Percentiles rank a stretch among this genome's conserved stretches.
phyloP scores from a whole-genome alignment of 2,113 vertebrate species.

The Seriola rivoliana region DNA sequence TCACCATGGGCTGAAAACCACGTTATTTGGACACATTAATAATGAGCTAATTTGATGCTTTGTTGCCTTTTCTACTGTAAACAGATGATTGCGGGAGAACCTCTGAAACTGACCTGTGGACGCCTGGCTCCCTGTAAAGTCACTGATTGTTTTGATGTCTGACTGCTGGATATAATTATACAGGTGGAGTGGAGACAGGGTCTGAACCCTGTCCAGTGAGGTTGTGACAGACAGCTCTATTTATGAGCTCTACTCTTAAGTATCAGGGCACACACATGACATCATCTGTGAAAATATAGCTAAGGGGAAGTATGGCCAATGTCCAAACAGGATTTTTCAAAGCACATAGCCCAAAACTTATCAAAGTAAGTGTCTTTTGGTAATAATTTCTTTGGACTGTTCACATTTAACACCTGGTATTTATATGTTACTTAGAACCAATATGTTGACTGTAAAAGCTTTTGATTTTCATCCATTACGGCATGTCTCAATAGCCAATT shows the following conservation, averaged over 20 bases:
- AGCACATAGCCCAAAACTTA: not conserved
- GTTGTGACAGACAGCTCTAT: not conserved
- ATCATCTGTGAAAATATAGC: too few species aligned
- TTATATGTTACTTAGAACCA: too few species aligned
- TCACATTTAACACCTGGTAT: too few species aligned
- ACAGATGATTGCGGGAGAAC: not conserved
- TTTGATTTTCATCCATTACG: too few species aligned
- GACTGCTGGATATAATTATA: slow-evolving; percentile 28
- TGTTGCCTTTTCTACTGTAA: not conserved
- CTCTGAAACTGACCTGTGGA: not conserved
- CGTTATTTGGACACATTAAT: too few species aligned
- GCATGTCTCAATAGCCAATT: too few species aligned
- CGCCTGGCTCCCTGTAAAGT: slow-evolving; percentile 6
- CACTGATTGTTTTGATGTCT: slow-evolving; percentile 35
- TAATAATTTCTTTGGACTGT: too few species aligned
- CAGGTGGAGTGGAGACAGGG: not conserved
- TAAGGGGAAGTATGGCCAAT: too few species aligned
- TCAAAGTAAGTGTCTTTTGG: too few species aligned
- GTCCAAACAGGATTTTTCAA: not conserved
- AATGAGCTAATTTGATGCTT: not conserved
- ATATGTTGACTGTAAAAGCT: too few species aligned
- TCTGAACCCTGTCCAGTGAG: slow-evolving; percentile 15
- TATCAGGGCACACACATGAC: too few species aligned
- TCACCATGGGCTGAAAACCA: not conserved
- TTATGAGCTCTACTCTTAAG: too few species aligned